Evolutionary conservation across 1,140 invertebrate genomes (phyloP).

Genomic region (Zaprionus inermis): DNA sequence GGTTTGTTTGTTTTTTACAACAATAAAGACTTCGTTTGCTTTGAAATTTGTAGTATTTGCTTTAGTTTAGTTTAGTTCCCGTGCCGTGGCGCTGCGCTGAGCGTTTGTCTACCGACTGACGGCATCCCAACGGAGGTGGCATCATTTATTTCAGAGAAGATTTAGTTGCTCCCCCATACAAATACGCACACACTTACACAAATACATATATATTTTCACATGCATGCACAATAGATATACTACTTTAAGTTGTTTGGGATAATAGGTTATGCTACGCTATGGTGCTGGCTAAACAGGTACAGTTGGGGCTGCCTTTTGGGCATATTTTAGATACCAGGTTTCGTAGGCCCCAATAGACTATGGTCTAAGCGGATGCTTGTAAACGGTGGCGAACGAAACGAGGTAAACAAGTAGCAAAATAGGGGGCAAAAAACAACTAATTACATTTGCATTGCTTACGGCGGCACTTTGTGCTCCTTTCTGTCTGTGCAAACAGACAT

Average conservation of each 20-base stretch:
- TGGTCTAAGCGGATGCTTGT: slow-evolving; percentile 11
- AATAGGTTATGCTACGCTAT: slow-evolving; percentile 13
- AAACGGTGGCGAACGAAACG: slow-evolving; percentile 9
- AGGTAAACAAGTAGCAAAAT: slow-evolving; percentile 33
- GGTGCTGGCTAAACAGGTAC: slow-evolving; percentile 46
- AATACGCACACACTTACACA: not conserved
- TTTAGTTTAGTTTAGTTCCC: slow-evolving; percentile 31
- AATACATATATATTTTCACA: not conserved
- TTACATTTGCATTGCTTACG: slow-evolving; percentile 36
- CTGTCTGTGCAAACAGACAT: slow-evolving; percentile 11
- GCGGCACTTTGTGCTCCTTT: slow-evolving; percentile 12
- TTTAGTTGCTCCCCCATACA: slow-evolving; percentile 51
- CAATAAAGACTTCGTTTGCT: slow-evolving; percentile 29
- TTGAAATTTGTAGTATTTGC: slow-evolving; percentile 22
- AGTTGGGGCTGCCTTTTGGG: slow-evolving; percentile 40
- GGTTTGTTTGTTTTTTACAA: slow-evolving; percentile 44
- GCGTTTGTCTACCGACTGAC: slow-evolving; percentile 71
- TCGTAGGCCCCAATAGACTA: slow-evolving; percentile 44
- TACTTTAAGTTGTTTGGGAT: slow-evolving; percentile 17
- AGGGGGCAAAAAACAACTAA: slow-evolving; percentile 11
- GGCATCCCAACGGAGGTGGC: slow-evolving; percentile 49
- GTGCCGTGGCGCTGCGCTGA: slow-evolving; percentile 60
- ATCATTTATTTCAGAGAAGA: slow-evolving; percentile 72
- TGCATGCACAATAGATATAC: slow-evolving; percentile 42
- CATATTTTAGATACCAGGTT: slow-evolving; percentile 22